A percentile compares a stretch with the other conserved stretches of the same genome.
phyloP scores from a whole-genome alignment of 2,113 vertebrate species.

The Epinephelus cyanopodus region DNA sequence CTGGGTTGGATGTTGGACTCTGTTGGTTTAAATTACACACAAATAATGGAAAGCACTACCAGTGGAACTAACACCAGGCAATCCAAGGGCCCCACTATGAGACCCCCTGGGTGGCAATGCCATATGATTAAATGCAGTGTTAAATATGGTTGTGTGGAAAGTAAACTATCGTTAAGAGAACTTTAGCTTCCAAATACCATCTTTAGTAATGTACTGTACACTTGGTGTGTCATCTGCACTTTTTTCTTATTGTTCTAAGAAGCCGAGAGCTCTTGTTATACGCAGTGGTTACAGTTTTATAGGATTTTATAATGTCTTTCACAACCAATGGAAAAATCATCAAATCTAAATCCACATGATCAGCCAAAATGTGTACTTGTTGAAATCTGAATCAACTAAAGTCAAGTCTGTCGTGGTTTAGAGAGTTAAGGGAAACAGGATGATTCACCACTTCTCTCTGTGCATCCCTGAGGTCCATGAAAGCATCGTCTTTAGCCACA shows the following conservation, averaged over 20 bases:
- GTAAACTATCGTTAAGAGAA: not conserved
- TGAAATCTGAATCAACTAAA: slow-evolving; percentile 1
- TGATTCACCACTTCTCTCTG: slow-evolving; percentile 70
- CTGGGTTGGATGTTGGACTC: slow-evolving; percentile 22
- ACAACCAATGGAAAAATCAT: slow-evolving; percentile 5
- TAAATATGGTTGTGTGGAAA: slow-evolving; percentile 5
- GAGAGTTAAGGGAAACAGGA: not conserved
- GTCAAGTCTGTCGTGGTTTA: not conserved
- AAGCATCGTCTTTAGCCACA: slow-evolving; percentile 44
- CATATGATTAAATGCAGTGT: slow-evolving; percentile 2
- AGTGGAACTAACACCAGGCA: slow-evolving; percentile 9
- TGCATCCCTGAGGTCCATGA: slow-evolving; percentile 70
- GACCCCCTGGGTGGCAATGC: slow-evolving; percentile 20
- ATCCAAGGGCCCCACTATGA: slow-evolving; percentile 28
- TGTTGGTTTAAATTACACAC: slow-evolving; percentile 50
- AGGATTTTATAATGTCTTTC: slow-evolving; percentile 19
- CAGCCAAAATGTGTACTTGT: slow-evolving; percentile 2
- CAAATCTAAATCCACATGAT: slow-evolving; percentile 9
- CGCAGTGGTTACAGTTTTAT: slow-evolving; percentile 2
- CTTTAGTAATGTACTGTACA: not conserved
- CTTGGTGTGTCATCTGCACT: not conserved
- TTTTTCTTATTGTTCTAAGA: not conserved
- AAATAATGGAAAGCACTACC: slow-evolving; percentile 39
- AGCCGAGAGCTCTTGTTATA: not conserved
- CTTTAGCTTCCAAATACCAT: slow-evolving; percentile 12